Evolutionary conservation across 2,888 invertebrate genomes (phyloP), one percentile per base, ranked within the genome.

Genomic region (Falcaria lacertinaria): DNA sequence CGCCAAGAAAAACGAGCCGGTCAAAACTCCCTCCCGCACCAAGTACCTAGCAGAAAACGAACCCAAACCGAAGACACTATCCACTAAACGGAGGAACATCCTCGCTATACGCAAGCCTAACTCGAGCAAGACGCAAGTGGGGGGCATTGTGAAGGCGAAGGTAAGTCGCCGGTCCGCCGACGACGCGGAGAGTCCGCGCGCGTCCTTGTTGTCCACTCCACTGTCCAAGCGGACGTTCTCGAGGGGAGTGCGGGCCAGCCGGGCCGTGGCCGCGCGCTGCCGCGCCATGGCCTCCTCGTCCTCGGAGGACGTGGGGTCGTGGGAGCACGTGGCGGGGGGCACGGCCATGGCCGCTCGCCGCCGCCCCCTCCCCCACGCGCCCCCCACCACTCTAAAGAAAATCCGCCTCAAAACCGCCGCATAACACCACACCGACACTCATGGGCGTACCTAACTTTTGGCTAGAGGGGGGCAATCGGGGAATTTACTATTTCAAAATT

Each of bases 31-130:
- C 11, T 75, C 80, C 7, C 74, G 81, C 13, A 69, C 82, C 6
- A 64, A 74, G 2, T 82, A 79, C 50, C 60, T 80, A 34, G 57
- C 72, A 35, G 88, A 85, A 14, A 75, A 65, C 68, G 85, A 85
- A 41, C 85, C 87, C 13, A 86, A 86, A 28, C 80, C 84, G 14
- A 82, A 80, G 50, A 67, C 83, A 2, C 54, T 83, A 8, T 58
- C 84, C 4, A 64, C 70, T 7, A 87, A 87, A 48, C 76, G 87
- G 3, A 64, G 87, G 39, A 83, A 76, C 62, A 69, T 88, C n/a
- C 73, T 89, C 34, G 79, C 84, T 8, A 72, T 87, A 13, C 68
- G 89, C 15, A 85, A 89, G 44, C 87, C 88, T 8, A 86, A 86
- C 54, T 52, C 85, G 11, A 74, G 78, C 50, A 87, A 87, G 56